Evolutionary conservation across 2,888 invertebrate species (phyloP), one percentile per base, ranked within the genome.

Genomic region (Germaria angustata): DNA sequence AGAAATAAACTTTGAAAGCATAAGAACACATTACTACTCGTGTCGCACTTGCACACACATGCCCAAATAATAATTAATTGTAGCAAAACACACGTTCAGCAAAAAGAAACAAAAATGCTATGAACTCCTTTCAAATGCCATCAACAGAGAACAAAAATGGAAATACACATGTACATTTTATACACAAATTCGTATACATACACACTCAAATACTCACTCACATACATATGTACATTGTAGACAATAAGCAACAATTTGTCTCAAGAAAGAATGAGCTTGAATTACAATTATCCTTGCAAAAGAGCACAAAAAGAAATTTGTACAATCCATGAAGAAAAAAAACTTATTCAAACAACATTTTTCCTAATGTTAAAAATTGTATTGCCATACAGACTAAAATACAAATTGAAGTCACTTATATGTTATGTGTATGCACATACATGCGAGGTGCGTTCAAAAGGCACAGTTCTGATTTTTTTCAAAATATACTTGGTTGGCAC

Each of bases 171-270:
- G 15, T 39, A 49, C 11, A 22, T 7, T 32, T 13, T 28, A 28
- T n/a, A n/a, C n/a, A n/a, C n/a, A n/a, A n/a, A n/a, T n/a, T n/a
- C n/a, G n/a, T n/a, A n/a, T n/a, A n/a, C n/a, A n/a, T n/a, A n/a
- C n/a, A n/a, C n/a, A n/a, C n/a, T n/a, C n/a, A n/a, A n/a, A n/a
- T n/a, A n/a, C n/a, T n/a, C n/a, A n/a, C n/a, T n/a, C n/a, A n/a
- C n/a, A n/a, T n/a, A n/a, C n/a, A 61, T 11, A 49, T 24, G 1
- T 24, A 36, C 6, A n/a, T n/a, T n/a, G 22, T 34, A 69, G 13
- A 65, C 66, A 81, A 81, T 63, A 73, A 78, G 63, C 81, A 81
- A 78, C 77, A 78, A 82, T 82, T 82, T 82, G 78, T 78, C 49
- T 46, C 11, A 34, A 36, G 34, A 44, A 69, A 71, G 63, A 15